These are phyloP conservation scores for Alcedo quadribrachys DNA, from an alignment of 2,797 vertebrate genomes.

Conservation along the genomic window DNA sequence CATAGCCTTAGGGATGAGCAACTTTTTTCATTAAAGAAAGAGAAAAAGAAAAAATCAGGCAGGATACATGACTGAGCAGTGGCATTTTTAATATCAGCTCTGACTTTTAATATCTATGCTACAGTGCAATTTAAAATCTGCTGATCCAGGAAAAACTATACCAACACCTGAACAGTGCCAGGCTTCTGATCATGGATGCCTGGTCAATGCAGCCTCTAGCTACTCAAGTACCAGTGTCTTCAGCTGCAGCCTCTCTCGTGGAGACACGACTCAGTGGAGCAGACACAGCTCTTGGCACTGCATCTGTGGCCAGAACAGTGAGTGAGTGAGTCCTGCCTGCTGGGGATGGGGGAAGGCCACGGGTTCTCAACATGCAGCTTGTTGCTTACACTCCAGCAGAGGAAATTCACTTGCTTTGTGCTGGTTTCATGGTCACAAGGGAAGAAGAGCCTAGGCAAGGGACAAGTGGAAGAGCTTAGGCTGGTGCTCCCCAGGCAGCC, in stretches of 20 bases:
- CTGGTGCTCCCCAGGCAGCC: neutral
- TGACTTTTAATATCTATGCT: neutral
- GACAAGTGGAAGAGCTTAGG: neutral
- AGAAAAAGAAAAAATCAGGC: neutral
- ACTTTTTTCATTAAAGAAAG: neutral
- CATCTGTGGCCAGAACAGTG: rapidly evolving
- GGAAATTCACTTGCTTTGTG: neutral
- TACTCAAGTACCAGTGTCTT: neutral
- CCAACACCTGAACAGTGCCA: neutral
- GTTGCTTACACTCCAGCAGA: rapidly evolving
- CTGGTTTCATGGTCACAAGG: neutral
- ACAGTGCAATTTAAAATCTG: neutral
- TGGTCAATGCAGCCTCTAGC: neutral
- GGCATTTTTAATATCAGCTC: neutral
- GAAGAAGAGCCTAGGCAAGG: neutral
- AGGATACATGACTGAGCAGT: neutral
- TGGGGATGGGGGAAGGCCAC: neutral
- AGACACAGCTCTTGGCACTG: rapidly evolving
- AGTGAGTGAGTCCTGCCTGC: neutral
- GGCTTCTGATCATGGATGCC: neutral
- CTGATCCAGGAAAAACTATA: neutral
- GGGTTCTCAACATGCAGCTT: neutral
- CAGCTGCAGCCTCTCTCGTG: neutral
- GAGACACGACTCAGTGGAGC: neutral
- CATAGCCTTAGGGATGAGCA: neutral